Evolutionary conservation across 1,140 invertebrate species (phyloP).

Genomic region (Adelges cooleyi): DNA sequence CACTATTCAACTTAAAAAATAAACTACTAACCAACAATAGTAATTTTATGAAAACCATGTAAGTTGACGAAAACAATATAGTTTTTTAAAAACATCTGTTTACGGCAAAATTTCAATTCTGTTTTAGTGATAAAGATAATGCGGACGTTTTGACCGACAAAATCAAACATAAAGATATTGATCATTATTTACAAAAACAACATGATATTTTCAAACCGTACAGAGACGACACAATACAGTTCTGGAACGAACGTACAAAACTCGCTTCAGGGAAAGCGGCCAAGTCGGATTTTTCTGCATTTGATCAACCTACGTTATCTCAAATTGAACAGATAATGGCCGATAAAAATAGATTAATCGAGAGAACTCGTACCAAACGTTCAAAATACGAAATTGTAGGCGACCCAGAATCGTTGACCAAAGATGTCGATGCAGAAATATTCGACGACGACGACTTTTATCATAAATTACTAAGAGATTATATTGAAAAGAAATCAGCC

Average conservation of each 20-base stretch:
- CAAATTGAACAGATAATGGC: conserved; percentile 76
- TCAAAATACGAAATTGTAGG: conserved; percentile 63
- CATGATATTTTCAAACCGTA: conserved; percentile 57
- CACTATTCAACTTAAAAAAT: conserved; percentile 26
- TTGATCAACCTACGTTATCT: conserved; percentile 63
- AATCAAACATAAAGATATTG: conserved; percentile 51
- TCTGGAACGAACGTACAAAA: conserved; percentile 86
- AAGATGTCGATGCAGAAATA: conserved; percentile 69
- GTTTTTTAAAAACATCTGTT: background rate
- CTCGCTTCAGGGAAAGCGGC: conserved; percentile 48
- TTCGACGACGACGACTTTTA: conserved; percentile 97
- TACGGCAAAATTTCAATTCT: background rate
- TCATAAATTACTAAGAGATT: conserved; percentile 77
- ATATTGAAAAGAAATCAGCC: conserved; percentile 81
- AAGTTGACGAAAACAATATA: too few species aligned
- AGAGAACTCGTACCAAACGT: conserved; percentile 67
- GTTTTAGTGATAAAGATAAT: conserved; percentile 29
- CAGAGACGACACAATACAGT: conserved; percentile 66
- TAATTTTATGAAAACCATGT: conserved; percentile 36
- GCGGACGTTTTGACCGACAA: conserved; percentile 42
- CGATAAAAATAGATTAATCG: conserved; percentile 63
- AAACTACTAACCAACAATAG: conserved; percentile 31
- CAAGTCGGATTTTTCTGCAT: conserved; percentile 49
- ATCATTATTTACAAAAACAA: conserved; percentile 46
- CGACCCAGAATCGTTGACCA: conserved; percentile 37